These are phyloP conservation scores for Neosalanx taihuensis DNA, from an alignment of 2,797 vertebrate species.

Conservation along the genomic window DNA sequence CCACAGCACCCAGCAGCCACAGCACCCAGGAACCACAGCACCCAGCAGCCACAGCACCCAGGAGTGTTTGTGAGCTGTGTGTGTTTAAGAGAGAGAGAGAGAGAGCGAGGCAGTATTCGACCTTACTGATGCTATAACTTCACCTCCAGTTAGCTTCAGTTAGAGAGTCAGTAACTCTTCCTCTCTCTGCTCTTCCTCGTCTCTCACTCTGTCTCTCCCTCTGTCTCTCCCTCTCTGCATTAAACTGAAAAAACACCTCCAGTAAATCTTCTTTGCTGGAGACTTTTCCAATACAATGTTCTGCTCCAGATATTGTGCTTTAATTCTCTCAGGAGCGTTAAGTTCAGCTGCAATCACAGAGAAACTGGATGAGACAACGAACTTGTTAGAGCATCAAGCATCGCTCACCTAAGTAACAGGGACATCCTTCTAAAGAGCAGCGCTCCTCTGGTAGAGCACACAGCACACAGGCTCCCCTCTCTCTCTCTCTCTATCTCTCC, in stretches of 20 bases:
- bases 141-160: no score
- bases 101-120: no score
- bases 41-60: no score
- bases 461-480: conserved; percentile 12
- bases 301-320: conserved; percentile 42
- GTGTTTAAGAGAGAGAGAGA: no score
- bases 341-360: conserved; percentile 58
- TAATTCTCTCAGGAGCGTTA: conserved; percentile 50
- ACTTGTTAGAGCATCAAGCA: conserved; percentile 64
- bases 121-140: no score
- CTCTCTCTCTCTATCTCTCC: background rate
- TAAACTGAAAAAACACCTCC: conserved; percentile 43
- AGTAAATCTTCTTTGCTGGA: conserved; percentile 38
- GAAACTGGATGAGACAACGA: conserved; percentile 55
- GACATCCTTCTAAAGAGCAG: conserved; percentile 62
- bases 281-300: conserved; percentile 49
- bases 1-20: no score
- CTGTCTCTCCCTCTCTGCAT: conserved; percentile 32
- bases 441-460: conserved; percentile 32
- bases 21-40: no score
- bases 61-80: no score
- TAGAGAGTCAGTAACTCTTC: no score
- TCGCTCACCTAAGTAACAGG: conserved; percentile 61
- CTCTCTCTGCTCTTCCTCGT: background rate
- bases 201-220: background rate